These are phyloP conservation scores for Eupithecia subumbrata DNA, from an alignment of 2,888 invertebrate genomes.

Conservation along the genomic window DNA sequence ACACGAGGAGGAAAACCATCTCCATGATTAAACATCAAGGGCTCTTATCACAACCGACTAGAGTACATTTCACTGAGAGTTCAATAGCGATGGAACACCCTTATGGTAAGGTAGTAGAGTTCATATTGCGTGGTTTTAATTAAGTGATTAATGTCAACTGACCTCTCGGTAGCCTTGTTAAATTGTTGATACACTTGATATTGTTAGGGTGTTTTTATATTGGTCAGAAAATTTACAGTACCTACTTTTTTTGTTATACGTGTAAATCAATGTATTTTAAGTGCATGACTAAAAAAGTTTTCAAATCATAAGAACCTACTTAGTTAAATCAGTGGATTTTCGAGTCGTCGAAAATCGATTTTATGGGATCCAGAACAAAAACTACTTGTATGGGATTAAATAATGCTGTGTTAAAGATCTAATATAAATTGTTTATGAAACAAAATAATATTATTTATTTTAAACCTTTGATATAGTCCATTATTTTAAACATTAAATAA, in stretches of 20 bases:
- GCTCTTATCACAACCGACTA: conserved; percentile 17
- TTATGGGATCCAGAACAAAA: not conserved
- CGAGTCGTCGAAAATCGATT: too few species aligned
- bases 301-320: too few species aligned
- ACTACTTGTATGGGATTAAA: not conserved
- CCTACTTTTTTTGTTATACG: too few species aligned
- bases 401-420: not conserved
- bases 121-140: conserved; percentile 23
- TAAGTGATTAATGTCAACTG: conserved; percentile 32
- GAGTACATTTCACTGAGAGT: conserved; percentile 15
- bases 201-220: conserved; percentile 27
- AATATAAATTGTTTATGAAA: not conserved
- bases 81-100: conserved; percentile 1
- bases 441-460: not conserved
- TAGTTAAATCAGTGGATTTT: not conserved
- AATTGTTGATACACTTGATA: conserved; percentile 43
- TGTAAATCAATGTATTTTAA: too few species aligned
- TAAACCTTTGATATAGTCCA: not conserved
- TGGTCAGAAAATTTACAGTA: conserved; percentile 9
- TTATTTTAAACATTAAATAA: too few species aligned
- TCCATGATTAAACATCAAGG: conserved; percentile 31
- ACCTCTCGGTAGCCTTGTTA: conserved; percentile 45
- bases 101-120: conserved; percentile 20
- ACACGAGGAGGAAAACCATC: conserved; percentile 30
- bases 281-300: not conserved